Conservation (phyloP, 64 coral and sea anemone species). For the Stichodactyla helianthus region DNA sequence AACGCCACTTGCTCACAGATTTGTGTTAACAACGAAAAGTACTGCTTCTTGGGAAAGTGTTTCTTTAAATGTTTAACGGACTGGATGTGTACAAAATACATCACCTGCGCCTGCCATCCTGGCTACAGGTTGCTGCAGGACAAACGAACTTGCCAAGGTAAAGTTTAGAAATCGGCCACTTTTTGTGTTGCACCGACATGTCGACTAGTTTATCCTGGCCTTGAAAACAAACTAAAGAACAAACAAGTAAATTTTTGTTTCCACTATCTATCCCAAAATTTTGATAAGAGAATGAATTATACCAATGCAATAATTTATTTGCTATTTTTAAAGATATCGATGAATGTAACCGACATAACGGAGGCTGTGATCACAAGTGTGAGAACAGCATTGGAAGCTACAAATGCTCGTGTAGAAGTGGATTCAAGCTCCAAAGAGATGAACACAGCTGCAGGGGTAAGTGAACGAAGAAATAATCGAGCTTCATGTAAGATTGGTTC, state of each 20-base stretch:
- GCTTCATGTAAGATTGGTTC: too few species aligned
- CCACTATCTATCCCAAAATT: too few species aligned
- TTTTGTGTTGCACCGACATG: too few species aligned
- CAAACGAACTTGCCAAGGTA: slow-evolving; percentile 54
- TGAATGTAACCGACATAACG: slow-evolving; percentile 37
- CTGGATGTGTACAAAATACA: slow-evolving; percentile 56
- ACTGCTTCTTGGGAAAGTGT: slow-evolving; percentile 54
- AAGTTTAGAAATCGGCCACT: not conserved
- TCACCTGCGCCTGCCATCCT: slow-evolving; percentile 38
- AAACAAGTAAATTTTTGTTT: too few species aligned
- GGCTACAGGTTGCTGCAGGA: slow-evolving; percentile 54
- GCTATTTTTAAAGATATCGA: slow-evolving; percentile 25
- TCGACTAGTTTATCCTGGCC: too few species aligned
- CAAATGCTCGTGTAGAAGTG: slow-evolving; percentile 31
- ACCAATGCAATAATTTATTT: not conserved
- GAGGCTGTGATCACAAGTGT: slow-evolving; percentile 39
- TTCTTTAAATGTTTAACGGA: slow-evolving; percentile 48
- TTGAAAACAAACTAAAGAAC: too few species aligned
- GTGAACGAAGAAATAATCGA: not conserved
- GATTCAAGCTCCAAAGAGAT: slow-evolving; percentile 20
- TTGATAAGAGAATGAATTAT: not conserved
- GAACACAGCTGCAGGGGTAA: slow-evolving; percentile 45
- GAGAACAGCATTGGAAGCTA: slow-evolving; percentile 32
- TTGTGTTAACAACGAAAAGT: slow-evolving; percentile 39
- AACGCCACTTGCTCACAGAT: slow-evolving; percentile 55